Evolutionary conservation across 2,113 vertebrate genomes (phyloP).

Genomic region (human (Homo sapiens)): GRCh38 chr7:102919501-102920000

Average conservation of each 20-base stretch:
- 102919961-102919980: neutral
- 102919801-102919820: neutral
- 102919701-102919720: neutral
- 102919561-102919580: conserved; percentile 25
- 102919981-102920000: conserved; percentile 29
- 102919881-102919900: neutral
- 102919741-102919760: neutral
- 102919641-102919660: conserved; percentile 3
- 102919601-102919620: conserved; percentile 7
- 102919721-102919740: neutral
- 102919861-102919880: conserved; percentile 32
- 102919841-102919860: neutral
- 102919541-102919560: conserved; percentile 48
- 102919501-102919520: conserved; percentile 38
- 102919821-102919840: neutral
- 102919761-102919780: conserved; percentile 37
- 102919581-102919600: neutral
- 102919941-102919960: neutral
- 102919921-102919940: neutral
- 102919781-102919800: neutral
- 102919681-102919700: conserved; percentile 13
- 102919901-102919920: neutral
- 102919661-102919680: neutral
- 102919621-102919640: neutral
- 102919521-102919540: conserved; percentile 13